These are phyloP conservation scores for Anthrax anthrax DNA, from an alignment of 2,888 invertebrate genomes.

Conservation along the genomic window DNA sequence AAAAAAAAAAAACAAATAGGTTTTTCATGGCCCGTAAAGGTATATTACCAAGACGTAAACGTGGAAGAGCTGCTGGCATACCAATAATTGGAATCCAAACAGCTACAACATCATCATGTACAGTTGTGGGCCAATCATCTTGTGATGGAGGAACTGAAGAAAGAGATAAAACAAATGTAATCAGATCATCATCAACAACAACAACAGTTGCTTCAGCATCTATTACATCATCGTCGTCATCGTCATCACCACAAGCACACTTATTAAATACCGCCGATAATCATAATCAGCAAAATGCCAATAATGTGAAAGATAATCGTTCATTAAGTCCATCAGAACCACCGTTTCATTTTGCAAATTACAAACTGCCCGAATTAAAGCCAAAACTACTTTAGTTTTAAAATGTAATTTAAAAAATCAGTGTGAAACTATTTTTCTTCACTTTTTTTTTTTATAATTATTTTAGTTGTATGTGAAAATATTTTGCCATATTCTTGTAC, in stretches of 20 bases:
- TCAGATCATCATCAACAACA: slow-evolving; percentile 7
- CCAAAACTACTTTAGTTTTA: slow-evolving; percentile 14
- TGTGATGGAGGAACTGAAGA: background rate
- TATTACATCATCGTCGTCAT: slow-evolving; percentile 1
- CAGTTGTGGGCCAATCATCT: slow-evolving; percentile 13
- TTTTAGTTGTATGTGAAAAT: too few species aligned
- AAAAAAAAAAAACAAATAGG: slow-evolving; percentile 24
- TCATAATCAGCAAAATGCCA: slow-evolving; percentile 14
- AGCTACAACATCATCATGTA: background rate
- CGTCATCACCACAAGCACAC: background rate
- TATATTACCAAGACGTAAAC: slow-evolving; percentile 60
- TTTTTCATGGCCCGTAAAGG: slow-evolving; percentile 82
- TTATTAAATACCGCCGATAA: background rate
- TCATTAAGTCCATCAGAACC: slow-evolving; percentile 52
- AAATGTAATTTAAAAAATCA: too few species aligned
- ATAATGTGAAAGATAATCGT: slow-evolving; percentile 26
- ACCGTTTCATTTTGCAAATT: slow-evolving; percentile 64
- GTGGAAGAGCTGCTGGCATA: slow-evolving; percentile 50
- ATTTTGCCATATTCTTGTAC: too few species aligned
- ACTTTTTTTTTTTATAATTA: too few species aligned
- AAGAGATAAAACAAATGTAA: slow-evolving; percentile 13
- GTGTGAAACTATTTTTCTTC: too few species aligned
- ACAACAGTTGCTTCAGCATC: slow-evolving; percentile 19
- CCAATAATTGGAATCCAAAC: slow-evolving; percentile 7
- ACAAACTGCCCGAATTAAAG: slow-evolving; percentile 46